Base-by-base conservation (phyloP, 2,797 vertebrate genomes). In the Mallotus villosus region DNA sequence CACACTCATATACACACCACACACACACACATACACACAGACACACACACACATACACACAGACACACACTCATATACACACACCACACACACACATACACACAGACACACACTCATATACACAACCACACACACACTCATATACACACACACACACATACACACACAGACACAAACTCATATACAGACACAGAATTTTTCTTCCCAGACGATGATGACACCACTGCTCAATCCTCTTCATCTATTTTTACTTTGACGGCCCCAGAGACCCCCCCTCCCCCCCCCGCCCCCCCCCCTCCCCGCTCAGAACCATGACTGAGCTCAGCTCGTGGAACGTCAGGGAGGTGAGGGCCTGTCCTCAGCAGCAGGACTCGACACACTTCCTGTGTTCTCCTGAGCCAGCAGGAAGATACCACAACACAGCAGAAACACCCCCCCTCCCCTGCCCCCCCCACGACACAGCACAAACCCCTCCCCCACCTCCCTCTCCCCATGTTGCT, bases 401-500 rank as follows among this genome's bases (percentile, higher is more conserved):
- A 34, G 32, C 32, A 34, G 32, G 32, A 34, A 34, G 32, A 34
- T 8, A 1, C 4, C 32, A 34, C 5, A 2, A 34, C 32, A 6
- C 32, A 34, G 32, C 32, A 34, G 32, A 34, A 34, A 11, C 61
- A 32, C 41, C 16, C 37, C 19, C 46, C 5, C 41, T 27, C 41
- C 74, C 77, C 21, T n/a, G n/a, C 71, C 71, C 60, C 19, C 12
- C 68, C 59, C n/a, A n/a, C n/a, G n/a, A n/a, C n/a, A n/a, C n/a
- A n/a, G n/a, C n/a, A n/a, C n/a, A n/a, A n/a, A 32, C 12, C 24
- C 19, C 61, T 53, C 41, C 16, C 37, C 24, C 46, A n/a, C 5
- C 60, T 17, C 41, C 74, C 77, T n/a, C 71, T 71, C 60, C 19
- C 12, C 68, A 24, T 76, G 72, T 62, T 82, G 72, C 83, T 87